A percentile compares a stretch with the other conserved stretches of the same genome.
Conservation (phyloP, 2,113 vertebrate genomes). For the Rattus rattus region DNA sequence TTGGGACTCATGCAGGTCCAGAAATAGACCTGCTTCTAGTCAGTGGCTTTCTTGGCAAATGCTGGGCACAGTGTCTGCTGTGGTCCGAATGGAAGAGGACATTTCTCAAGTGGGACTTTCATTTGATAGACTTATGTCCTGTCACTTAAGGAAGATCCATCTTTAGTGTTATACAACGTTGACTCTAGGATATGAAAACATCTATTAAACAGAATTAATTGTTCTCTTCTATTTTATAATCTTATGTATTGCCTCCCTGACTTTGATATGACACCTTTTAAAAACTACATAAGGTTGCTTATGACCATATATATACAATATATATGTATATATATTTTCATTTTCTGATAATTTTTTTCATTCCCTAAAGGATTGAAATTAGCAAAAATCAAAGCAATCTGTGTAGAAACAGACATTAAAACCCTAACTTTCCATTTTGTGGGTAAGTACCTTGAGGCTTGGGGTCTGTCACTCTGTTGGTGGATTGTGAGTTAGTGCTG, state of each 20-base stretch:
- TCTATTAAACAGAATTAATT: constrained; percentile 20
- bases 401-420: background rate
- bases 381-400: constrained; percentile 12
- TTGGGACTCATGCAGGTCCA: background rate
- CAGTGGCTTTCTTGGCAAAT: background rate
- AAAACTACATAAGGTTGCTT: constrained; percentile 33
- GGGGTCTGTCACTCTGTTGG: background rate
- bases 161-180: background rate
- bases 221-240: constrained; percentile 49
- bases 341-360: constrained; percentile 29
- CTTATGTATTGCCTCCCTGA: background rate
- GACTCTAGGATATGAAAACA: constrained; percentile 53
- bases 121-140: background rate
- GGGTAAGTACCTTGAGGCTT: background rate
- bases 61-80: background rate
- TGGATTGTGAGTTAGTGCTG: background rate
- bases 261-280: background rate
- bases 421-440: background rate
- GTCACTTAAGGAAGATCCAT: constrained; percentile 26
- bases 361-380: constrained; percentile 29
- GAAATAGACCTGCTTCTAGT: background rate
- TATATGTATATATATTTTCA: too few species aligned
- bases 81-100: background rate
- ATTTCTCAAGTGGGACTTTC: background rate
- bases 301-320: background rate